Conservation (phyloP, 2,888 invertebrate species). For the Caenorhabditis wallacei region DNA sequence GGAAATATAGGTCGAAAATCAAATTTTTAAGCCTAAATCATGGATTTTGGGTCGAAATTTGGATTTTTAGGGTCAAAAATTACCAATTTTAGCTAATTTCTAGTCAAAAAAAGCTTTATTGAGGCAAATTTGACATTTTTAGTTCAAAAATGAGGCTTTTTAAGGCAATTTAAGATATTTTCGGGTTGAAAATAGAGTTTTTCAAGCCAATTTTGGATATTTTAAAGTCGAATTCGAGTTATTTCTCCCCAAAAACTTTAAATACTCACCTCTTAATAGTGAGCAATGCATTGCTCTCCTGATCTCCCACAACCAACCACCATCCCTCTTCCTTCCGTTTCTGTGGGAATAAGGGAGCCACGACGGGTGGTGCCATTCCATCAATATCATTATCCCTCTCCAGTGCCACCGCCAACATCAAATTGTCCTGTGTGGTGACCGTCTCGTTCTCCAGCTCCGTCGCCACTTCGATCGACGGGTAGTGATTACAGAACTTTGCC, state of each 20-base stretch:
- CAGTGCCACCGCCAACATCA: slow-evolving; percentile 92
- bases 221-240: not conserved
- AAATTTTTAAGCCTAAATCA: no score
- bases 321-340: slow-evolving; percentile 87
- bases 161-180: no score
- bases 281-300: slow-evolving; percentile 93
- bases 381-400: slow-evolving; percentile 97
- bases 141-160: no score
- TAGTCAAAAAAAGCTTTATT: not conserved
- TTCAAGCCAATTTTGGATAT: no score
- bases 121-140: not conserved
- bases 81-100: no score
- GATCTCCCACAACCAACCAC: slow-evolving; percentile 99
- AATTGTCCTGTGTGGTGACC: slow-evolving; percentile 90
- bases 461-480: slow-evolving; percentile 97
- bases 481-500: slow-evolving; percentile 97
- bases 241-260: not conserved
- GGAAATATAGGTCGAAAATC: no score
- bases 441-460: slow-evolving; percentile 92
- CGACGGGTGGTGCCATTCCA: slow-evolving; percentile 89
- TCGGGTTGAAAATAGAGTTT: no score
- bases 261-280: slow-evolving; percentile 91
- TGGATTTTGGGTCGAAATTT: no score
- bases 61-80: no score
- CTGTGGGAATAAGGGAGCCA: slow-evolving; percentile 98